Base-by-base conservation (phyloP, 2,113 vertebrate species). In the Leucoraja erinaceus region DNA sequence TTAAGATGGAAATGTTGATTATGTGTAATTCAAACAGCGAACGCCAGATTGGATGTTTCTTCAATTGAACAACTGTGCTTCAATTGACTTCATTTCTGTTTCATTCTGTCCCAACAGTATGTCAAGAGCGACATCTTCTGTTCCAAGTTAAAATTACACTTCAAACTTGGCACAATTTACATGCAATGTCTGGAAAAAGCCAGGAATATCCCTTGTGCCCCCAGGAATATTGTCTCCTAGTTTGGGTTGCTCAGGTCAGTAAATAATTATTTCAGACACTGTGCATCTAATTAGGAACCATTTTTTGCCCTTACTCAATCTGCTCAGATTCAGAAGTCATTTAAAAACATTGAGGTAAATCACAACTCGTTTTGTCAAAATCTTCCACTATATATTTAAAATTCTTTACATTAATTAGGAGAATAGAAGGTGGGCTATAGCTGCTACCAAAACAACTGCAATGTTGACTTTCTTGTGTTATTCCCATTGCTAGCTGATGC, bases 41-140 rank as follows among this genome's bases (percentile, higher is more conserved):
- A 66, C 28, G 8, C 16, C 16, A 63, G 59, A 31, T 61, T 86
- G 25, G 9, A 61, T 88, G 31, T 16, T 5, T 8, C 28, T 33
- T 12, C 31, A 31, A 63, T 61, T 84, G 25, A 81, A 54, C 78
- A 81, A 81, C 14, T 1, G 22, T 38, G 20, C 33, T 61, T n/a
- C 79, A 56, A 56, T 54, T 59, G 22, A 3, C 59, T 63, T 86
- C 25, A 31, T 0, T 16, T 86, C 83, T 16, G 18, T 14, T n/a
- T 18, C 28, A 31, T 4, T 0, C 28, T 33, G 47, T 38, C 14
- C 31, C 3, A 16, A 10, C 68, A 14, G 7, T 54, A 74, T 91
- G 90, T 54, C 33, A 74, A 72, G 68, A 91, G 90, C 90, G 90
- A 22, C 90, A 91, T 74, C 90, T 91, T 47, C 66, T 28, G 90